Evolutionary conservation across 35 echinoderm and acorn worm genomes (phyloP).

Genomic region (Eucidaris tribuloides): DNA sequence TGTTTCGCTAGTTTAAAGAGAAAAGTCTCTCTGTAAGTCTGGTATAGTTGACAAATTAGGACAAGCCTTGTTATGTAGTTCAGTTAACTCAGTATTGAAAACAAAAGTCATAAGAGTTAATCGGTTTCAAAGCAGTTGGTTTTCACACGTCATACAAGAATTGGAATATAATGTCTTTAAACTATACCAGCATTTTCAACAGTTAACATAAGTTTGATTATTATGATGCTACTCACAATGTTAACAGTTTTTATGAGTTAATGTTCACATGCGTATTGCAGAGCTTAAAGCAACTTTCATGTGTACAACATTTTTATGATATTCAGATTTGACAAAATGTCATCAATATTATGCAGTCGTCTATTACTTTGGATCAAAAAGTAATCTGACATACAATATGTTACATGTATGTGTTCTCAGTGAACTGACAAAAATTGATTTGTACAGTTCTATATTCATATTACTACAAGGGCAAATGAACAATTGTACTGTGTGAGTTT

Average conservation of each 20-base stretch:
- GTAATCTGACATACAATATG: no score
- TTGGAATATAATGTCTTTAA: background rate
- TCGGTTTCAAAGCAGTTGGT: background rate
- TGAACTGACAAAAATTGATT: no score
- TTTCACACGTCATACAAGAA: background rate
- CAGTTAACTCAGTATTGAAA: constrained; percentile 21
- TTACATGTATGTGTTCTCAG: no score
- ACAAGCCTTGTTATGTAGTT: background rate
- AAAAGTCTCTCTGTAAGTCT: background rate
- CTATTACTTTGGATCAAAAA: no score
- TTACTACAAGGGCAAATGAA: no score
- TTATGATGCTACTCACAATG: background rate
- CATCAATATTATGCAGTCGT: no score
- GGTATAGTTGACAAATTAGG: background rate
- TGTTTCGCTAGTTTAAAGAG: background rate
- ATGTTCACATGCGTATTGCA: no score
- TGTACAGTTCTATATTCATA: no score
- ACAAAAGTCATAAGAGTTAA: background rate
- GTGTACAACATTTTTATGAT: background rate
- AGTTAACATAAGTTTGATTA: background rate
- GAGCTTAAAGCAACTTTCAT: background rate
- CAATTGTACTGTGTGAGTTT: no score
- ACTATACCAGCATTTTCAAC: background rate
- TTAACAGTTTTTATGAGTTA: background rate
- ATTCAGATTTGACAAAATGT: no score